Evolutionary conservation across 2,888 invertebrate species (phyloP).

Genomic region (Monochamus alternatus): DNA sequence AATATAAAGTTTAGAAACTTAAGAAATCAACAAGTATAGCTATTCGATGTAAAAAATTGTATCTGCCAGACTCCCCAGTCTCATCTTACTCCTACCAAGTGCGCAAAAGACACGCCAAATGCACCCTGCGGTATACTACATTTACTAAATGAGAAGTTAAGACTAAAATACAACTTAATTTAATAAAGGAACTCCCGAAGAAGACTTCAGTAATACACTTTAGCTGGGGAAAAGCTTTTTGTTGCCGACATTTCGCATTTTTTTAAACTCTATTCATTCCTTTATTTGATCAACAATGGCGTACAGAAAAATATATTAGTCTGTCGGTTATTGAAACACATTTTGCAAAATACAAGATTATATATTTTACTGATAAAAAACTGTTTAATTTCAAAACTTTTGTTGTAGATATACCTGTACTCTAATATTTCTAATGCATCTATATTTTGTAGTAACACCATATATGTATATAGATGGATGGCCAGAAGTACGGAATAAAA

Average conservation of each 20-base stretch:
- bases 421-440: too few relatives aligned
- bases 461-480: too few relatives aligned
- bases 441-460: too few relatives aligned
- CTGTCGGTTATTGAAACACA: too few relatives aligned
- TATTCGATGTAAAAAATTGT: background rate
- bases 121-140: background rate
- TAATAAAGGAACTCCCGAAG: conserved; percentile 4
- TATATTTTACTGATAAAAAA: too few relatives aligned
- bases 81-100: background rate
- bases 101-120: background rate
- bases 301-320: too few relatives aligned
- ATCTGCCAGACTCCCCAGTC: background rate
- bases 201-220: background rate
- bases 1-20: too few relatives aligned
- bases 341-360: too few relatives aligned
- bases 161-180: conserved; percentile 3
- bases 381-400: too few relatives aligned
- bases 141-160: background rate
- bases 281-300: background rate
- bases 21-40: too few relatives aligned
- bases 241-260: conserved; percentile 2
- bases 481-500: too few relatives aligned
- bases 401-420: too few relatives aligned
- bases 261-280: background rate
- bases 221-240: background rate